phyloP scores from a whole-genome alignment of 2,797 vertebrate species.

The Lithobates sylvaticus region DNA sequence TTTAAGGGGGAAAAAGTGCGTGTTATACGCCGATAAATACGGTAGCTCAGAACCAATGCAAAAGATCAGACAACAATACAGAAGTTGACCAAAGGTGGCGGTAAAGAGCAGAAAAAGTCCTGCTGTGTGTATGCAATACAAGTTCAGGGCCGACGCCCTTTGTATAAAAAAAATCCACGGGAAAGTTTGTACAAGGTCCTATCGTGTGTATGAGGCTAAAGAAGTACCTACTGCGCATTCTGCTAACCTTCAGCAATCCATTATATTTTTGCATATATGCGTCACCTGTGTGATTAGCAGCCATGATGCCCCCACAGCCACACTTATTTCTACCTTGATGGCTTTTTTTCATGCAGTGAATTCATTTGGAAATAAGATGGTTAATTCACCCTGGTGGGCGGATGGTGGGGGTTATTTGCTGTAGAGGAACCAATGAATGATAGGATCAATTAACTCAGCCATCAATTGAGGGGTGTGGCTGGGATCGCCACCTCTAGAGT shows the following conservation, averaged over 20 bases:
- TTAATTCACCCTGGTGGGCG: not conserved
- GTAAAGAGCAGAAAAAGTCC: no score
- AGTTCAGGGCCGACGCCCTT: no score
- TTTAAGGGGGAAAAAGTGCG: no score
- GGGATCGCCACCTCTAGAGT: not conserved
- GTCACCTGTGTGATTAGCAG: not conserved
- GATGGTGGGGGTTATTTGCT: not conserved
- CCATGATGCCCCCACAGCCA: not conserved
- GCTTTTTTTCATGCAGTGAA: not conserved
- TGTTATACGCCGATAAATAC: no score
- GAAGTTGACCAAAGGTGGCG: no score
- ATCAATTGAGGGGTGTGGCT: not conserved
- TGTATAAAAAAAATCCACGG: no score
- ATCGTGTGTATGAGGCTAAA: no score
- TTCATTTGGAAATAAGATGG: not conserved
- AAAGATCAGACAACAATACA: no score
- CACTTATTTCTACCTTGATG: not conserved
- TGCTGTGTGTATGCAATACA: no score
- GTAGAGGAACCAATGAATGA: not conserved
- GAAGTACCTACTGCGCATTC: not conserved
- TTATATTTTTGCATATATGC: constrained; percentile 4
- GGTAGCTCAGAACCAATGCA: no score
- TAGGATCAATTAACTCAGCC: no score
- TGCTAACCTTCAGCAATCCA: not conserved
- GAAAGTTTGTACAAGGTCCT: no score